Evolutionary conservation across 2,113 vertebrate genomes (phyloP), one percentile per base, ranked within the genome.

Genomic region (Amphiprion ocellaris): DNA sequence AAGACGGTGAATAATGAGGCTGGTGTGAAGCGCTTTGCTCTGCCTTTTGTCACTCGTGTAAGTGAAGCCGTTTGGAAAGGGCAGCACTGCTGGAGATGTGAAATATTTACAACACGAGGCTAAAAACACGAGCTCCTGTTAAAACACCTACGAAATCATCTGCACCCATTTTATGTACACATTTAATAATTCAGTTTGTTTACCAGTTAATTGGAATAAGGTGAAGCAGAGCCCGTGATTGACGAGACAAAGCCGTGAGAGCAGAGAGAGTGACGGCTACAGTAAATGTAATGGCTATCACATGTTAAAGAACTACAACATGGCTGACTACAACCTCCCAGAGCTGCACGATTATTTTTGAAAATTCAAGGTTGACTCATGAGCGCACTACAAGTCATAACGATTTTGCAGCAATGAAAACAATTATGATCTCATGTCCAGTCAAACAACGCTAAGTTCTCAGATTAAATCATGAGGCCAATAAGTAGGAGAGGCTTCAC

Each of bases 241-340:
- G 86, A 72, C 84, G 93, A 95, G 94, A 94, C 92, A 94, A 94
- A 87, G 92, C 83, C 92, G 93, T 95, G 92, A 94, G 94, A 95
- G 93, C 91, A 28, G 49, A 41, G 56, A 88, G 87, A 89, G 76
- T 93, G 94, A 95, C 96, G 90, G 93, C 94, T 94, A 92, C 91
- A 93, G 90, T 93, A 90, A 78, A 89, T 92, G 90, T 96, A 97
- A 97, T 96, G 95, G 95, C 93, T 94, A 92, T 96, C 96, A 97
- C 95, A 96, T 96, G 96, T 95, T 86, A 81, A 33, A 92, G 79
- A 82, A 90, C 63, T 77, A 39, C 55, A 66, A n/a, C 39, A 83
- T 72, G 91, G 89, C 90, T 89, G 81, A 79, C 89, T 88, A 72
- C 83, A 94, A 94, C 92, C 90, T 93, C 91, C 87, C 90, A 93